Evolutionary conservation across 35 echinoderm and acorn worm species (phyloP), one percentile per base, ranked within the genome.

Genomic region (Acanthaster planci): DNA sequence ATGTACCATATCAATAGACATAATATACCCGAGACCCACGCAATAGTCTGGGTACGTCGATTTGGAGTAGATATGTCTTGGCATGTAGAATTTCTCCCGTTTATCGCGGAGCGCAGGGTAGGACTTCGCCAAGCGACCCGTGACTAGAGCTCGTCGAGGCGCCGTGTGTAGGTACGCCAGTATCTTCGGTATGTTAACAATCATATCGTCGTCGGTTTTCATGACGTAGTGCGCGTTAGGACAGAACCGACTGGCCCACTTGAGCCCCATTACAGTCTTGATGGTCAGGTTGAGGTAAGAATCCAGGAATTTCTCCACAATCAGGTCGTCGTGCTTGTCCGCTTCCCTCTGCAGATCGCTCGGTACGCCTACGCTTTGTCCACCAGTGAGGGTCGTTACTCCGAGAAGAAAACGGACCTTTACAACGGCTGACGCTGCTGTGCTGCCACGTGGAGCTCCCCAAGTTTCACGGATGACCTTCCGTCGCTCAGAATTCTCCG

Each of bases 171-270:
- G 42, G 38, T 78, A 87, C 1, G 78, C 44, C 6, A 97, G 39
- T 23, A 93, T 55, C 44, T 60, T 86, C 8, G 67, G 77, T 26
- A 67, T 84, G 60, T 90, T 90, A 0, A 93, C 39, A 12, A 87
- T 83, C 87, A 97, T 90, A 59, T 97, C 94, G 23, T 92, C 94
- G 56, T 97, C 94, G 14, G 90, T 92, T 39, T 97, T 97, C 87
- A 97, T 93, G 6, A 97, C 90, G 78, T 90, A 97, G 50, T 87
- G 89, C 15, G 87, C 84, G 2, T 75, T 76, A 15, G 80, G 80
- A 55, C 94, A 97, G 72, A 86, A 87, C 38, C 67, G 60, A 50
- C 82, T 89, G 1, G 81, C 90, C 94, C 94, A 97, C 59, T 97
- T 97, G 2, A 97, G 35, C 16, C 94, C 90, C 94, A 93, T 93